A percentile compares a stretch with the other conserved stretches of the same genome.
These are phyloP conservation scores for Tetrax tetrax DNA, from an alignment of 2,113 vertebrate species.

Conservation along the genomic window DNA sequence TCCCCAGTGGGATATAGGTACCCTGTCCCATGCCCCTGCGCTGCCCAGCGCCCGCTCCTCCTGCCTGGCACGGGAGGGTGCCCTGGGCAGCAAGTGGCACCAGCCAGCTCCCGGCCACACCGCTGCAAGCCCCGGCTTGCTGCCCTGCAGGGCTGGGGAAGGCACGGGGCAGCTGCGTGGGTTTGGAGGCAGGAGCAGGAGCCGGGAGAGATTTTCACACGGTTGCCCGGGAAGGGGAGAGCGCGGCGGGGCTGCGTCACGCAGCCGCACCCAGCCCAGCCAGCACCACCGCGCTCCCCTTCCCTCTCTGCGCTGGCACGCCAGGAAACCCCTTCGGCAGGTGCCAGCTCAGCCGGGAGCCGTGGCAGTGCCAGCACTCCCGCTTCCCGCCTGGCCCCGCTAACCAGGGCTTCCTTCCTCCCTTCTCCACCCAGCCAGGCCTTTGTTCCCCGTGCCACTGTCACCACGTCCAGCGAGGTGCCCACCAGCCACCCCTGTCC, in stretches of 20 bases:
- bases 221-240: background rate
- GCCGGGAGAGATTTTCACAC: background rate
- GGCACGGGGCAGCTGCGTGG: rapidly evolving
- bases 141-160: background rate
- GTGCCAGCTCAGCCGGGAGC: background rate
- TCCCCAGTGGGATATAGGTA: rapidly evolving
- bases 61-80: rapidly evolving
- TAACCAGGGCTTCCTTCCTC: conserved; percentile 41
- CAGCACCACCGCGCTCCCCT: background rate
- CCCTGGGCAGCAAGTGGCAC: background rate
- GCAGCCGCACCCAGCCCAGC: background rate
- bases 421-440: background rate
- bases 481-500: rapidly evolving
- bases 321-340: conserved; percentile 20
- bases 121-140: conserved; percentile 18
- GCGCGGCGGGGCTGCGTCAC: background rate
- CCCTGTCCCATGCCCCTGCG: rapidly evolving
- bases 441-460: background rate
- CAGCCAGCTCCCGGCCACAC: background rate
- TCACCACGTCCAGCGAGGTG: background rate
- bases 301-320: rapidly evolving
- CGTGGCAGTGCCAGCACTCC: background rate
- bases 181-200: background rate
- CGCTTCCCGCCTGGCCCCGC: rapidly evolving
- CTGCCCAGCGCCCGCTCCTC: rapidly evolving